Evolutionary conservation across 2,797 vertebrate genomes (phyloP).

Genomic region (Pseudocheirus occidentalis): DNA sequence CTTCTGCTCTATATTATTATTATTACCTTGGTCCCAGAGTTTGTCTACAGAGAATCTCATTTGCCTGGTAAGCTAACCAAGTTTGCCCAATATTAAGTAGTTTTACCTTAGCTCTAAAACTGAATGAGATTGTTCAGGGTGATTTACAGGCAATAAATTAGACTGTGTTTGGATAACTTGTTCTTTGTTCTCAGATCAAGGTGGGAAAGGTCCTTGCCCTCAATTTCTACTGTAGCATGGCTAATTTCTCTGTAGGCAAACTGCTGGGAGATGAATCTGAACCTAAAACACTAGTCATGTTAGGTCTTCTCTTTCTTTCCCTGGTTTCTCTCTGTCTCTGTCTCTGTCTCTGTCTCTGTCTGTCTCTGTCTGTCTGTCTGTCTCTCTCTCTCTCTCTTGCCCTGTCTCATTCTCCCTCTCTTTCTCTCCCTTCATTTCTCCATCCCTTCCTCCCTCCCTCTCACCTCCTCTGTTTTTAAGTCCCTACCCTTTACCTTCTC

Average conservation of each 20-base stretch:
- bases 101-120: background rate
- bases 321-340: no score
- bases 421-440: background rate
- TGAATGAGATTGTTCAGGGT: background rate
- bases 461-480: background rate
- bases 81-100: no score
- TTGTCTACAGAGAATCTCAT: background rate
- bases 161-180: background rate
- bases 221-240: accelerated
- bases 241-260: background rate
- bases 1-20: background rate
- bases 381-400: no score
- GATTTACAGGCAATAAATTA: background rate
- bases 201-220: background rate
- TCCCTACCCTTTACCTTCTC: accelerated
- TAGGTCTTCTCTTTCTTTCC: background rate
- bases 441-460: background rate
- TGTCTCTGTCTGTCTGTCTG: background rate
- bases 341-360: no score
- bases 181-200: conserved; percentile 6
- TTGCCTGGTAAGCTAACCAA: accelerated
- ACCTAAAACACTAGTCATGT: background rate
- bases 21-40: accelerated
- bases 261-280: background rate
- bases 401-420: background rate